phyloP scores from a whole-genome alignment of 1,140 invertebrate genomes.

The Aethina tumida region DNA sequence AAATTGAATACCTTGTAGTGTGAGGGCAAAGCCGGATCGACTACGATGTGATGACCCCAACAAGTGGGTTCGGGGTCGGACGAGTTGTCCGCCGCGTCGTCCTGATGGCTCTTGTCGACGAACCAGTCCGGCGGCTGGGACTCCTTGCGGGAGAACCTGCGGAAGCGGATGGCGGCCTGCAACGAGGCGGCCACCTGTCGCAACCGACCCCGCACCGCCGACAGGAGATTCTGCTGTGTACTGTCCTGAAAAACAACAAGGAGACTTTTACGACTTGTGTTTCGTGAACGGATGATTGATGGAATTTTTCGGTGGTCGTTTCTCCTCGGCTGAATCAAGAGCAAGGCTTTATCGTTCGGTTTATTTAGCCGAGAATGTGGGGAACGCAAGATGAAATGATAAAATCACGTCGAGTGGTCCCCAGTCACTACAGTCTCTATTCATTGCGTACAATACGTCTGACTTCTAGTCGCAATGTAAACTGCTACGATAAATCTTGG shows the following conservation, averaged over 20 bases:
- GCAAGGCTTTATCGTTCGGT: too few species aligned
- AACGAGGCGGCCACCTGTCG: conserved; percentile 30
- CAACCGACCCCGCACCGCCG: conserved; percentile 27
- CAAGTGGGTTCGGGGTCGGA: conserved; percentile 30
- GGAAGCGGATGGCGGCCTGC: conserved; percentile 32
- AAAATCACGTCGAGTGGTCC: too few species aligned
- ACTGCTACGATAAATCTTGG: too few species aligned
- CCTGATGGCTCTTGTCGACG: conserved; percentile 43
- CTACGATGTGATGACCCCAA: conserved; percentile 46
- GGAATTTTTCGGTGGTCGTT: too few species aligned
- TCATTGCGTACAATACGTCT: too few species aligned
- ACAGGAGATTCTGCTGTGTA: conserved; percentile 24
- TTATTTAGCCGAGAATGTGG: too few species aligned
- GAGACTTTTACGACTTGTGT: not conserved
- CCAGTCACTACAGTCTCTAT: too few species aligned
- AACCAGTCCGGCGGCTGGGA: conserved; percentile 46
- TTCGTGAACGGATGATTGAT: too few species aligned
- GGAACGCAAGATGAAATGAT: too few species aligned
- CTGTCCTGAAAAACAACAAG: conserved; percentile 26
- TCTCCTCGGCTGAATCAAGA: too few species aligned
- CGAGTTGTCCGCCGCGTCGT: conserved; percentile 35
- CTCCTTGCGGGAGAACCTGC: conserved; percentile 26
- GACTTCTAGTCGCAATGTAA: too few species aligned
- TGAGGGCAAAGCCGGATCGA: conserved; percentile 49
- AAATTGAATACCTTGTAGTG: conserved; percentile 58